Conservation (phyloP, 1,140 invertebrate species). For the Ips nitidus region DNA sequence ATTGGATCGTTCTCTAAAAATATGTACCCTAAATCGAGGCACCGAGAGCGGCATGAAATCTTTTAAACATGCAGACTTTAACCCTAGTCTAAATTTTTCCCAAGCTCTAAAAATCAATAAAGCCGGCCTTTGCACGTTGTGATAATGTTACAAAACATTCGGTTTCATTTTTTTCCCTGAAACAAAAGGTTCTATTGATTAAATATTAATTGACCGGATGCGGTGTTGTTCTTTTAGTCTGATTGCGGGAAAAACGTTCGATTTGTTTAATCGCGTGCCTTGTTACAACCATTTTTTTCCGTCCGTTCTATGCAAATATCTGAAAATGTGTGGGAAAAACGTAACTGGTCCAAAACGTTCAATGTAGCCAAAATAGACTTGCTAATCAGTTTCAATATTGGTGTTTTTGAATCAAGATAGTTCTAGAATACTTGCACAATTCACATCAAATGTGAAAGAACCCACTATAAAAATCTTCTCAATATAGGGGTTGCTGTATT, state of each 20-base stretch:
- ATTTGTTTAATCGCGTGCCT: too few species aligned
- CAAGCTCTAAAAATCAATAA: neutral
- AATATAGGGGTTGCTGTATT: too few species aligned
- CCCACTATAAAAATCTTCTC: too few species aligned
- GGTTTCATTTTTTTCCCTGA: neutral
- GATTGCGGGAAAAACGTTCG: neutral
- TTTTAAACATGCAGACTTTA: slow-evolving; percentile 8
- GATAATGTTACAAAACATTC: neutral
- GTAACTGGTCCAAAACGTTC: too few species aligned
- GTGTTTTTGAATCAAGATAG: too few species aligned
- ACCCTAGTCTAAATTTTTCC: neutral
- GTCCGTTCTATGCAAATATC: too few species aligned
- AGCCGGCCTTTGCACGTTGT: neutral
- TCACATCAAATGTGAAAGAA: too few species aligned
- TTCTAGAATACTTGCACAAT: too few species aligned
- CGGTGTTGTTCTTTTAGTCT: neutral
- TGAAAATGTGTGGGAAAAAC: too few species aligned
- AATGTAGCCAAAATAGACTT: too few species aligned
- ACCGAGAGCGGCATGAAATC: slow-evolving; percentile 4
- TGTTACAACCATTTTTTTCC: too few species aligned
- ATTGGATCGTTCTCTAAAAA: slow-evolving; percentile 8
- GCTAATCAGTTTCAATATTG: too few species aligned
- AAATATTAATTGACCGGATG: slow-evolving; percentile 2
- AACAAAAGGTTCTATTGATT: slow-evolving; percentile 4
- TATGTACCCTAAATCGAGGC: slow-evolving; percentile 10